Percentiles rank a stretch among this genome's conserved stretches.
Evolutionary conservation across 2,113 vertebrate genomes (phyloP).

Genomic region (Canis aureus): DNA sequence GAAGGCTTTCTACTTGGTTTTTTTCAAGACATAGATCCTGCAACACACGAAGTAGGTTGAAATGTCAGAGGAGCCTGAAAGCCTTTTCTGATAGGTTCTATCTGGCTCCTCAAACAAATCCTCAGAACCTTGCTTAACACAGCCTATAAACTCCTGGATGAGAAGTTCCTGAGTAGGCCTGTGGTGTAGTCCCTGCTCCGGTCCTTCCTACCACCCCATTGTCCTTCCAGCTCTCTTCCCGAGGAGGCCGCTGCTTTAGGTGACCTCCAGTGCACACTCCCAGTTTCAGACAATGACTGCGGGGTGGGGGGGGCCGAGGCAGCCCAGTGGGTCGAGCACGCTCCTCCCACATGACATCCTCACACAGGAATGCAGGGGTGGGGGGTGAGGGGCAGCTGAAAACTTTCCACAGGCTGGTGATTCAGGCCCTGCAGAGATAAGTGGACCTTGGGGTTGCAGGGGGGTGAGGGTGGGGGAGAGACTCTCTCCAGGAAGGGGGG

Average conservation of each 20-base stretch:
- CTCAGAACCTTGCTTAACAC: slow-evolving; percentile 33
- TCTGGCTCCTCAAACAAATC: neutral
- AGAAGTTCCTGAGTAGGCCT: slow-evolving; percentile 72
- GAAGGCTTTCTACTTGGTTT: neutral
- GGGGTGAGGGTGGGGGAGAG: neutral
- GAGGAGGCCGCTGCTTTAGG: neutral
- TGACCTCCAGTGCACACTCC: slow-evolving; percentile 60
- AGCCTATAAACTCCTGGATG: neutral
- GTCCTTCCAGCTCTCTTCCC: slow-evolving; percentile 13
- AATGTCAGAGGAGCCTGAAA: neutral
- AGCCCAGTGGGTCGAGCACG: neutral
- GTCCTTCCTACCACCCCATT: neutral
- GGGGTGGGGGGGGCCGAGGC: neutral
- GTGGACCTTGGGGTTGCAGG: neutral
- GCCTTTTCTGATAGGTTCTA: neutral
- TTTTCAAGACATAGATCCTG: neutral
- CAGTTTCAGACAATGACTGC: slow-evolving; percentile 69
- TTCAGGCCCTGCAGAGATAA: slow-evolving; percentile 76
- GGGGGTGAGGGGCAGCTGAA: slow-evolving; percentile 72
- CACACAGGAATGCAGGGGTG: slow-evolving; percentile 76
- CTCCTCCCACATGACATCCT: slow-evolving; percentile 81
- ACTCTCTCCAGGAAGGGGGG: neutral
- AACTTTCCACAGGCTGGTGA: slow-evolving; percentile 78
- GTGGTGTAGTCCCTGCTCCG: slow-evolving; percentile 56
- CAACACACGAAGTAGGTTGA: neutral